Evolutionary conservation across 1,140 invertebrate species (phyloP), one percentile per base, ranked within the genome.

Genomic region (Propsilocerus akamusi): DNA sequence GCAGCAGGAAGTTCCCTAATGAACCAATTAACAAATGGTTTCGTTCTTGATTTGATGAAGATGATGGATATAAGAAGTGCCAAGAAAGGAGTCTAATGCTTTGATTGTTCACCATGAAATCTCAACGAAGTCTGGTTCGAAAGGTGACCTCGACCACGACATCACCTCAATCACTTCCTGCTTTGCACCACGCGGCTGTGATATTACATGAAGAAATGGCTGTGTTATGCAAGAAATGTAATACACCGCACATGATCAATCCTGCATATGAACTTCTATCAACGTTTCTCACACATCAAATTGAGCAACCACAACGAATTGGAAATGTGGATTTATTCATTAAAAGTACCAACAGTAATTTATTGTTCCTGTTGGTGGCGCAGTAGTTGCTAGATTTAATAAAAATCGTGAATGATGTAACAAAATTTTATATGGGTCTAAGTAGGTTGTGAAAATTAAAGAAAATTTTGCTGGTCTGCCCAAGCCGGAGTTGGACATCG

Each of bases 191-290:
- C 68, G 88, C 58, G 76, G 74, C 23, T 77, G 77, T 52, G 88
- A 93, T 65, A 75, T 76, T 55, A 69, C 83, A n/a, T 23, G 72
- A 76, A 53, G 51, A 57, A 3, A 66, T 81, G 20, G 76, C 77
- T 10, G 66, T 68, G 46, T 57, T 91, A 12, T 86, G 84, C 60
- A 72, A 73, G 53, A 62, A 72, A 49, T 68, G 77, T 57, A 69
- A 76, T 49, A 71, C 91, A 56, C 83, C 82, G 46, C 86, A 91
- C 67, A 54, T 92, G 41, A 73, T 92, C 1, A 93, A 93, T 61
- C 92, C 93, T 71, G 88, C 89, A 1, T 93, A 93, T 66, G 88
- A 89, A 51, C 63, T 92, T 49, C 87, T 91, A 66, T 81, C 77
- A 54, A 74, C 73, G 12, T 74, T 77, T 54, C 80, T 83, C 56